Percentiles rank a stretch among this genome's conserved stretches.
These are phyloP conservation scores for Sussaba pulchella DNA, from an alignment of 2,888 invertebrate species.

Conservation along the genomic window DNA sequence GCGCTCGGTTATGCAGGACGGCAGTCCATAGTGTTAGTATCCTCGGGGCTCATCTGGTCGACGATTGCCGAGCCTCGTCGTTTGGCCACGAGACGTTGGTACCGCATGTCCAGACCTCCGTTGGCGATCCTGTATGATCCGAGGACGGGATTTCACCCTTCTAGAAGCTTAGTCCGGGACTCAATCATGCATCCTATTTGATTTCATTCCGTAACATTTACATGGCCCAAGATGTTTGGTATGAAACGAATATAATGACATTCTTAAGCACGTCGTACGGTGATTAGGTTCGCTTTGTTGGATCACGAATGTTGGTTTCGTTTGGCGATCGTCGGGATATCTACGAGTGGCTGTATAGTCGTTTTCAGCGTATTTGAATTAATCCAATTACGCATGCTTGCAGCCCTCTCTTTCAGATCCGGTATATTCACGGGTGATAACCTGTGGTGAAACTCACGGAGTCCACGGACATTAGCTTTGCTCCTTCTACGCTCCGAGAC, in stretches of 20 bases:
- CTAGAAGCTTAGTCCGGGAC: conserved; percentile 1
- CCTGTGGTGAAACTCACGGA: conserved; percentile 66
- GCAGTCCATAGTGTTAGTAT: conserved; percentile 55
- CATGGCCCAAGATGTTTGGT: neutral
- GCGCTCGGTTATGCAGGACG: conserved; percentile 56
- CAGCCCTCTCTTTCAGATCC: conserved; percentile 9
- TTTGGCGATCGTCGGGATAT: conserved; percentile 19
- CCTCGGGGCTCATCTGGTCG: conserved; percentile 48
- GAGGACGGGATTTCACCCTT: conserved; percentile 14
- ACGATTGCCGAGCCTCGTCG: conserved; percentile 46
- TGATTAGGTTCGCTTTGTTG: conserved; percentile 30
- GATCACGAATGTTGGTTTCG: conserved; percentile 35
- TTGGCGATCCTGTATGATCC: conserved; percentile 27
- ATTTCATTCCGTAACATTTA: neutral
- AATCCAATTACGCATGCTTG: conserved; percentile 81
- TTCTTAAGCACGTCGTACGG: conserved; percentile 13
- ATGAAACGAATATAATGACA: conserved; percentile 19
- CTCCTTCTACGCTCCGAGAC: conserved; percentile 67
- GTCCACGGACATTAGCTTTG: conserved; percentile 73
- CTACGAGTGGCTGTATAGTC: neutral
- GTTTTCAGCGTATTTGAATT: conserved; percentile 76
- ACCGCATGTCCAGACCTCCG: conserved; percentile 18
- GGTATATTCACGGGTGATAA: conserved; percentile 52
- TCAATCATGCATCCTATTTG: neutral
- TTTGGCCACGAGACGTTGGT: conserved; percentile 42